Evolutionary conservation across 35 echinoderm and acorn worm species (phyloP), one percentile per base, ranked within the genome.

Genomic region (Amphiura filiformis): DNA sequence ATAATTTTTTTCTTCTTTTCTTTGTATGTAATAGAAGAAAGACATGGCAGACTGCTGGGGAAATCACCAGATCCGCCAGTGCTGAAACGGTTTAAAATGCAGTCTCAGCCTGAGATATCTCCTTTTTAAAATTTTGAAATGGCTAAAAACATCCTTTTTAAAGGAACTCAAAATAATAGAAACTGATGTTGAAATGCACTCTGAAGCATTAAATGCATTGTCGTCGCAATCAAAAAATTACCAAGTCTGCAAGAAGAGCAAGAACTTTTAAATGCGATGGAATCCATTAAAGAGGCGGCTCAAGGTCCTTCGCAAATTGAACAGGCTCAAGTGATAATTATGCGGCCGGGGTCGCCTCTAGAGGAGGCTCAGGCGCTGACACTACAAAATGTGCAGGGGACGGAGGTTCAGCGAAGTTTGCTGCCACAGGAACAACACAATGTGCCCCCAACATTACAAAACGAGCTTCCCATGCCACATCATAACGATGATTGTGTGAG

Each of bases 21-120:
- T n/a, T n/a, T n/a, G n/a, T n/a, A n/a, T n/a, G n/a, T n/a, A n/a
- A n/a, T n/a, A 90, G 88, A 90, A 81, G 40, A 83, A 47, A 80
- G 88, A 39, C 88, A 90, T 90, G 88, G 88, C 37, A 90, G 82
- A 83, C 88, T 81, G 41, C 88, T 81, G 88, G 88, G n/a, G 35
- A 81, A 81, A 90, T 81, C 88, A 65, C 57, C 44, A n/a, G 42
- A 80, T 61, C n/a, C 37, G 36, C 34, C 32, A 56, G 23, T 76
- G 81, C 75, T 36, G 39, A n/a, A n/a, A 70, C 77, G 44, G 80
- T 57, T 77, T 65, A 81, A 81, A 81, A 90, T 90, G 88, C 88
- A 78, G 44, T 70, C 88, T 31, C 88, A 82, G 34, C 81, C 38
- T 17, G 44, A 52, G 44, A 52, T 52, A 7, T 52, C 44, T 52